Evolutionary conservation across 2,797 vertebrate species (phyloP).

Genomic region (Galagoides demidoff): DNA sequence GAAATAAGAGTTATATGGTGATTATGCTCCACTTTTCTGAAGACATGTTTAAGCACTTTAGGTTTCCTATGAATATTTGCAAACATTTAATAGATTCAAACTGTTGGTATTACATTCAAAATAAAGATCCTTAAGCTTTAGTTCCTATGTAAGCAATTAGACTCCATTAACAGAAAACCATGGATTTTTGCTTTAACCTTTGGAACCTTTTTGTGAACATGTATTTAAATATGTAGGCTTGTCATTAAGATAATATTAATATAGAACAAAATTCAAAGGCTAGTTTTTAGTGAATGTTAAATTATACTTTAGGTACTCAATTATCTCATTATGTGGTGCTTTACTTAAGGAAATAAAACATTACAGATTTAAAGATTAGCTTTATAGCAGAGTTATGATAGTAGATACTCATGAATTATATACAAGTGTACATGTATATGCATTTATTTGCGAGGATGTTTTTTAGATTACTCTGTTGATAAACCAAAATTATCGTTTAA

Average conservation of each 20-base stretch:
- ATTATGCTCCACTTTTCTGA: slow-evolving; percentile 68
- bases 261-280: slow-evolving; percentile 63
- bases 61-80: slow-evolving; percentile 55
- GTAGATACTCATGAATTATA: slow-evolving; percentile 1
- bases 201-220: slow-evolving; percentile 27
- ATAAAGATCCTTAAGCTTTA: slow-evolving; percentile 56
- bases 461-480: slow-evolving; percentile 26
- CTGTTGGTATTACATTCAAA: slow-evolving; percentile 60
- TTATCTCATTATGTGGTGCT: slow-evolving; percentile 24
- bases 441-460: slow-evolving; percentile 34
- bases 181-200: slow-evolving; percentile 35
- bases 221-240: slow-evolving; percentile 55
- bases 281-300: slow-evolving; percentile 31
- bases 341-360: slow-evolving; percentile 29
- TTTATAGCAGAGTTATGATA: not conserved
- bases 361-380: slow-evolving; percentile 33
- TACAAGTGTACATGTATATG: not conserved
- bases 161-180: slow-evolving; percentile 18
- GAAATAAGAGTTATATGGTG: slow-evolving; percentile 62
- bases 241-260: slow-evolving; percentile 51
- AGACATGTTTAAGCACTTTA: slow-evolving; percentile 67
- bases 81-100: slow-evolving; percentile 69
- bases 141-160: slow-evolving; percentile 30
- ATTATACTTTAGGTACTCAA: slow-evolving; percentile 7
- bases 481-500: not conserved